Evolutionary conservation across 2,888 invertebrate genomes (phyloP).

Genomic region (Parasteatoda lunata): DNA sequence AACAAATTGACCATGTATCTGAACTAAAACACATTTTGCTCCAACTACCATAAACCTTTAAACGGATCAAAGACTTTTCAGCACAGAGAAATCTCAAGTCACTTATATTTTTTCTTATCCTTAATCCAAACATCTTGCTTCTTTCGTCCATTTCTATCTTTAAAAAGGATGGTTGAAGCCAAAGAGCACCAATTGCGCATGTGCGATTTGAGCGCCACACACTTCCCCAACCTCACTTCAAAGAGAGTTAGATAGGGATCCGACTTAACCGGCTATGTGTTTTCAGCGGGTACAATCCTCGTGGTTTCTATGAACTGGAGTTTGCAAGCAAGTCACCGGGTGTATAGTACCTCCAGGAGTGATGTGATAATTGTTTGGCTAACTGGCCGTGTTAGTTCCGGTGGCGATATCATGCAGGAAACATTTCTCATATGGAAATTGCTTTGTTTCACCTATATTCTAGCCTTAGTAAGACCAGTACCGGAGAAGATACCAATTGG

Average conservation of each 20-base stretch:
- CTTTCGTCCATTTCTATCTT: conserved; percentile 41
- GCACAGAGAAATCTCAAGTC: conserved; percentile 26
- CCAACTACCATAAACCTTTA: conserved; percentile 52
- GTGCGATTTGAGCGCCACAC: conserved; percentile 26
- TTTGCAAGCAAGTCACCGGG: conserved; percentile 26
- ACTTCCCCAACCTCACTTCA: conserved; percentile 9
- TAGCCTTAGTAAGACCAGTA: conserved; percentile 67
- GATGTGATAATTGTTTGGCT: conserved; percentile 52
- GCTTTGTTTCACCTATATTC: conserved; percentile 67
- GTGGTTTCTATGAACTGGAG: conserved; percentile 63
- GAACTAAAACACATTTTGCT: background rate
- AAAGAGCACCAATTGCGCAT: conserved; percentile 25
- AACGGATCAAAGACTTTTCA: conserved; percentile 63
- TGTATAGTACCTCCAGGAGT: conserved; percentile 33
- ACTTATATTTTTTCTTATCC: conserved; percentile 31
- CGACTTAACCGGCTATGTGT: conserved; percentile 43
- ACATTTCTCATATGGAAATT: conserved; percentile 66
- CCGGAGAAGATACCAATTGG: conserved; percentile 70
- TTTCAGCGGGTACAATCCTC: conserved; percentile 35
- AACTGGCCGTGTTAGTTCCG: conserved; percentile 16
- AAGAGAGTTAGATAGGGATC: conserved; percentile 11
- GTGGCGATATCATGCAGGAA: conserved; percentile 60
- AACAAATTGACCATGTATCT: background rate
- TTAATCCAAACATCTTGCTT: conserved; percentile 60
- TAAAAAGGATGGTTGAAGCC: conserved; percentile 34